Conservation (phyloP, 2,113 vertebrate species). For the Hymenochirus boettgeri region DNA sequence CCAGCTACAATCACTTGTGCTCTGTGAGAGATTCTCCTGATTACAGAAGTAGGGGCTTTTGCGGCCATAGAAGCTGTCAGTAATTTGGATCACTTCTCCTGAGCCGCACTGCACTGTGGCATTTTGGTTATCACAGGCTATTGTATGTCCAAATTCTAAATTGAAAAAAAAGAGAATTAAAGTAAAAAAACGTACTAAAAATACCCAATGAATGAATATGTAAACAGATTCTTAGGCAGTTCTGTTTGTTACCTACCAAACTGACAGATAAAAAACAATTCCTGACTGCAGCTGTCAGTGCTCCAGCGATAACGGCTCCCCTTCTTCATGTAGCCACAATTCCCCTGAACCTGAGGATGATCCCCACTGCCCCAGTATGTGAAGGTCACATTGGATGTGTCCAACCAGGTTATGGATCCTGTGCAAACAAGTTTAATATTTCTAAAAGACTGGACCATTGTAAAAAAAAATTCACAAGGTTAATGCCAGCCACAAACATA, state of each 20-base stretch:
- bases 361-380: conserved; percentile 68
- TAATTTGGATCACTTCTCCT: conserved; percentile 79
- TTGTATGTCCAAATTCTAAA: conserved; percentile 69
- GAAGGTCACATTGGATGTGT: conserved; percentile 77
- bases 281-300: conserved; percentile 73
- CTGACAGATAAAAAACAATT: conserved; percentile 80
- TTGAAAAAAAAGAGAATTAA: too few relatives aligned
- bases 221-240: too few relatives aligned
- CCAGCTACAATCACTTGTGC: conserved; percentile 75
- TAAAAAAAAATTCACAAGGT: too few relatives aligned
- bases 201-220: too few relatives aligned
- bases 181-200: too few relatives aligned
- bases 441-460: too few relatives aligned
- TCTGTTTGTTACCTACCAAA: conserved; percentile 85
- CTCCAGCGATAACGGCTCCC: conserved; percentile 74
- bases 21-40: conserved; percentile 19
- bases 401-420: conserved; percentile 79
- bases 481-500: too few relatives aligned
- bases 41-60: conserved; percentile 78
- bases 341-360: conserved; percentile 36
- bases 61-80: conserved; percentile 77
- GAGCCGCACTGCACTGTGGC: conserved; percentile 80
- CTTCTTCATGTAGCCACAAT: conserved; percentile 71
- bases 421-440: too few relatives aligned
- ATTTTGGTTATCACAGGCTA: conserved; percentile 75